Evolutionary conservation across 2,888 invertebrate genomes (phyloP), one percentile per base, ranked within the genome.

Genomic region (Conus canariensis): DNA sequence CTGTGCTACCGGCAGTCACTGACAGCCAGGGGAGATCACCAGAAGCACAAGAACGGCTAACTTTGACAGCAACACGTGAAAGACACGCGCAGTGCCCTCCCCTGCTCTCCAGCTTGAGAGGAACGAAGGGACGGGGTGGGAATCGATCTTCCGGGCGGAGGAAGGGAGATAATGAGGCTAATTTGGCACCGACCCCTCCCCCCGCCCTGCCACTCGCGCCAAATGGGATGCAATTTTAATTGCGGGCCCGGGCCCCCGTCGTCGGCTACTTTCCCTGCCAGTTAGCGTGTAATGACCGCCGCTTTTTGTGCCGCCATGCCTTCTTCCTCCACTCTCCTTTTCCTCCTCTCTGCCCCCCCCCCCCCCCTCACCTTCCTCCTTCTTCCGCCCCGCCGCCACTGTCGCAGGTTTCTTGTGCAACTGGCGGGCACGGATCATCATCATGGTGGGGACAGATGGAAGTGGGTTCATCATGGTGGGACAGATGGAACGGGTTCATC

Each of bases 221-320:
- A 83, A 88, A 64, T 88, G 60, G 88, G 88, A 83, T 88, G 83
- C 82, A 88, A 60, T 67, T 88, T 88, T 83, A 88, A 88, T 82
- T 88, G 82, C 59, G 60, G n/a, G 67, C 14, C 82, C 67, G 8
- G 83, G 30, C 16, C 87, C 74, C 16, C 14, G 56, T 74, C 22
- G 64, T 56, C 74, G 45, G 70, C 87, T 74, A 87, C 9, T 87
- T 87, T 74, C 74, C 87, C 64, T 87, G 12, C 87, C 70, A 87
- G 87, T 87, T 87, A 70, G 56, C 30, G 45, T 70, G 12, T 87
- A 87, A 87, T 87, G 87, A 87, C 87, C 45, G 7, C 64, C 45
- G 9, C 30, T 74, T 70, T 87, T 45, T 30, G 16, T 22, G 83
- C 56, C 10, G 56, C 7, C 83, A 22, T 22, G 83, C 58, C 45